Base-by-base conservation (phyloP, 1,140 invertebrate genomes). In the Drosophila sucinea region DNA sequence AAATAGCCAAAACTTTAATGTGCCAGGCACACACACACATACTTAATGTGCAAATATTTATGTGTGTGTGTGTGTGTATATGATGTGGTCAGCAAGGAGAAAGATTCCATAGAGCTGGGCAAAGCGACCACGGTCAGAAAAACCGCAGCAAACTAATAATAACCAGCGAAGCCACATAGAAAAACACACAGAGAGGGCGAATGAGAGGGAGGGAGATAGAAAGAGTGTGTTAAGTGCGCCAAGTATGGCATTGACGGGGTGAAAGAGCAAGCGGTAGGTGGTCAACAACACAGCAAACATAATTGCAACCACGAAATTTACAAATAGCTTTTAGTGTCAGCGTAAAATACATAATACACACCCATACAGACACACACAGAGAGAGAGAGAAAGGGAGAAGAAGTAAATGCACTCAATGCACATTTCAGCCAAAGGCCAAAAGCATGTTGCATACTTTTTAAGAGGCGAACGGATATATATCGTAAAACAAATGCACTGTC, bases 281-380 rank as follows among this genome's bases (percentile, higher is more conserved):
- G 40, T 41, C 58, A 23, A 80, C 70, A 73, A 87, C 76, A 87
- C 69, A 87, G 83, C 83, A 87, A 87, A 86, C 83, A 86, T 87
- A 86, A 86, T 86, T 87, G 83, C 83, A 87, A 85, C 84, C 83
- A 81, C 83, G 79, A 87, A 86, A 87, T 86, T 86, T 86, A 86
- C 83, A 86, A 86, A 86, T 86, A 87, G 83, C 83, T 86, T 86
- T 86, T 86, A 86, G 83, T 86, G 83, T 87, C 83, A 86, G 79
- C 79, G 67, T 73, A 77, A 83, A 87, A 86, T 86, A 82, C 76
- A 87, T 55, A 70, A 67, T 56, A 64, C 56, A 61, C 35, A 55
- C 38, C 29, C 67, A 44, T 54, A 65, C 65, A 40, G 33, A 51
- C 29, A 78, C 33, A 32, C 40, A 62, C 32, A 38, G 35, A 11